Conservation (phyloP, 2,888 invertebrate species). For the Pterobdella sp. region DNA sequence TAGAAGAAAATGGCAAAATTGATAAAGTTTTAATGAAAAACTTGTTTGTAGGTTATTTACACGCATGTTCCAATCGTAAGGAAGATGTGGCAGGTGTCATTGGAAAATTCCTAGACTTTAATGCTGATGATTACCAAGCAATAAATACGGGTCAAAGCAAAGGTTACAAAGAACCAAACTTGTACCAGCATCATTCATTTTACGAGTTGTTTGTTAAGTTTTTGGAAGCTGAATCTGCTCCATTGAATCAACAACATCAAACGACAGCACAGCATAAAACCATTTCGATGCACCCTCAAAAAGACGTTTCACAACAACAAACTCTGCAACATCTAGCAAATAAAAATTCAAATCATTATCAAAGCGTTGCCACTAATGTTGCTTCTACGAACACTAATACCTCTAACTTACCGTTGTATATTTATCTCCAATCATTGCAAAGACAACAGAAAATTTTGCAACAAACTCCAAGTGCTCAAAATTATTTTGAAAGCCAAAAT, state of each 20-base stretch:
- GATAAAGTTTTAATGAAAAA: constrained; percentile 22
- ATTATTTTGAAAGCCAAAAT: no score
- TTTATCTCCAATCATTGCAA: constrained; percentile 2
- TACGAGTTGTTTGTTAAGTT: constrained; percentile 71
- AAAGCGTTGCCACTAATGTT: neutral
- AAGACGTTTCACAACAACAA: neutral
- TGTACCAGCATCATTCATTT: constrained; percentile 54
- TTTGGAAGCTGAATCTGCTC: constrained; percentile 64
- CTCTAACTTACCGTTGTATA: neutral
- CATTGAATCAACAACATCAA: constrained; percentile 46
- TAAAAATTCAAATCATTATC: neutral
- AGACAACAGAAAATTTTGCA: neutral
- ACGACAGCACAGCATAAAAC: no score
- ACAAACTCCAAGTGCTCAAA: no score
- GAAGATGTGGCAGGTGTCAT: constrained; percentile 11
- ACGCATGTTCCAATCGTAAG: constrained; percentile 14
- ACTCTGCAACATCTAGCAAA: neutral
- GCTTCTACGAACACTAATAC: neutral
- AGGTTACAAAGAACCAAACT: no score
- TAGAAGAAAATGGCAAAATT: constrained; percentile 19
- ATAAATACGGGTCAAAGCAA: neutral
- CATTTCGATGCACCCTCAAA: neutral
- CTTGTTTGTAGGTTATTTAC: constrained; percentile 20
- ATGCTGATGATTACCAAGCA: neutral
- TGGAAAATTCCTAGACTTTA: constrained; percentile 24